Percentiles rank a stretch among this genome's conserved stretches.
These are phyloP conservation scores for Rhinolophus sinicus DNA, from an alignment of 2,113 vertebrate species.

Conservation along the genomic window DNA sequence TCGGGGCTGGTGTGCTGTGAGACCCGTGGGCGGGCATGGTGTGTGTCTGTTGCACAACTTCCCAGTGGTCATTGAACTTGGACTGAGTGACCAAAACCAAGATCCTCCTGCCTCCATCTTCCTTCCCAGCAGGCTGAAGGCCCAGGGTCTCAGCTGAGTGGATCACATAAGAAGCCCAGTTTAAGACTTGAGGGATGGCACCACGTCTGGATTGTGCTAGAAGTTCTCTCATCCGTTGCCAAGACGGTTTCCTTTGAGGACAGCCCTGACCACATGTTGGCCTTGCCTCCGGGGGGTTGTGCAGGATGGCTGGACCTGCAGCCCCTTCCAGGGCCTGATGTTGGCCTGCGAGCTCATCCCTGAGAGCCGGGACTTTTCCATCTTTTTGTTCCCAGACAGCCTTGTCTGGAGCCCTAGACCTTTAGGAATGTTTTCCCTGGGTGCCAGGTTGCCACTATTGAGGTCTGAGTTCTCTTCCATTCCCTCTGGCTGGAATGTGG, in stretches of 20 bases:
- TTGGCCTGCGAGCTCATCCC: background rate
- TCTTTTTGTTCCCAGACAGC: background rate
- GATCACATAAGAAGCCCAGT: background rate
- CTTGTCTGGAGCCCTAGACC: background rate
- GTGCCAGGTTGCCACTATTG: background rate
- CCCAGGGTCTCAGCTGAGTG: background rate
- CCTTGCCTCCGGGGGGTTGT: background rate
- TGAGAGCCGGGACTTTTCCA: background rate
- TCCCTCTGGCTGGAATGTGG: background rate
- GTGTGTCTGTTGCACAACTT: background rate
- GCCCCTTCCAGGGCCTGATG: background rate
- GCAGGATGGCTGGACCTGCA: background rate
- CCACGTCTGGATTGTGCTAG: background rate
- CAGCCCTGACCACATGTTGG: background rate
- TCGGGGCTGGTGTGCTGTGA: background rate
- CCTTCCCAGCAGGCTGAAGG: background rate
- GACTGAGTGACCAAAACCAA: background rate
- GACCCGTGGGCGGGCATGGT: background rate
- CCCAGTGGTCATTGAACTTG: background rate
- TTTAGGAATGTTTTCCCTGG: background rate
- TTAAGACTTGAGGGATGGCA: background rate
- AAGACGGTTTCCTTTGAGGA: slow-evolving; percentile 14
- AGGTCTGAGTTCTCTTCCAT: background rate
- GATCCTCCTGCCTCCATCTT: background rate
- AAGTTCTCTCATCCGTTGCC: slow-evolving; percentile 48